These are phyloP conservation scores for Enteromius anoplus DNA, from an alignment of 2,797 vertebrate genomes.

Conservation along the genomic window DNA sequence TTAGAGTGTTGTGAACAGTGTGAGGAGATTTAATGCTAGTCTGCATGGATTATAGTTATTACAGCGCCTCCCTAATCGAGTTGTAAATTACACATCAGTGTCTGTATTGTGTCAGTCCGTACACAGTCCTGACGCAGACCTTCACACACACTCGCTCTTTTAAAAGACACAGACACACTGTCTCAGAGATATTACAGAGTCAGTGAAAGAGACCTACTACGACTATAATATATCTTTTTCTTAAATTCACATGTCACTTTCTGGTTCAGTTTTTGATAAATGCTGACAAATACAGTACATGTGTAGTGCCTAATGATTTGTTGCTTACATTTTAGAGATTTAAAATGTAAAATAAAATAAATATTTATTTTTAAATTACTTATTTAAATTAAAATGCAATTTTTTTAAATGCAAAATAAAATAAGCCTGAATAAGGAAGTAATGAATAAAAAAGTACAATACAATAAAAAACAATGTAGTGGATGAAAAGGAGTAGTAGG, in stretches of 20 bases:
- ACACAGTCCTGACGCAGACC: not conserved
- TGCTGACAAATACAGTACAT: not conserved
- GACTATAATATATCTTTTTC: not conserved
- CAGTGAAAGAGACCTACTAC: not conserved
- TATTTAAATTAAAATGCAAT: too few relatives aligned
- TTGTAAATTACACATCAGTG: slow-evolving; percentile 14
- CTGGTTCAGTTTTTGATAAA: not conserved
- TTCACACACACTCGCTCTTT: not conserved
- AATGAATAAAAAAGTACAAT: not conserved
- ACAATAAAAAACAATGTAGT: not conserved
- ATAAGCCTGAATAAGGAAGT: not conserved
- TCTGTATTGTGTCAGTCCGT: slow-evolving; percentile 7
- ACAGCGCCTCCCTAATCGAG: not conserved
- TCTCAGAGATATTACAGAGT: not conserved
- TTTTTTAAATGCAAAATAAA: not conserved
- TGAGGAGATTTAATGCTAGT: not conserved
- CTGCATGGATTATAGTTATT: slow-evolving; percentile 1
- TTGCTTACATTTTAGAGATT: not conserved
- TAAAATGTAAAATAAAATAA: not conserved
- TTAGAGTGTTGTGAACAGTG: not conserved
- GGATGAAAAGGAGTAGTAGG: not conserved
- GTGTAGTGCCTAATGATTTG: not conserved
- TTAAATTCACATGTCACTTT: not conserved
- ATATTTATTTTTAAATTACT: not conserved
- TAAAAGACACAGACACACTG: not conserved